Percentiles rank a stretch among this genome's conserved stretches.
Evolutionary conservation across 2,888 invertebrate genomes (phyloP).

Genomic region (Lamproptera curius): DNA sequence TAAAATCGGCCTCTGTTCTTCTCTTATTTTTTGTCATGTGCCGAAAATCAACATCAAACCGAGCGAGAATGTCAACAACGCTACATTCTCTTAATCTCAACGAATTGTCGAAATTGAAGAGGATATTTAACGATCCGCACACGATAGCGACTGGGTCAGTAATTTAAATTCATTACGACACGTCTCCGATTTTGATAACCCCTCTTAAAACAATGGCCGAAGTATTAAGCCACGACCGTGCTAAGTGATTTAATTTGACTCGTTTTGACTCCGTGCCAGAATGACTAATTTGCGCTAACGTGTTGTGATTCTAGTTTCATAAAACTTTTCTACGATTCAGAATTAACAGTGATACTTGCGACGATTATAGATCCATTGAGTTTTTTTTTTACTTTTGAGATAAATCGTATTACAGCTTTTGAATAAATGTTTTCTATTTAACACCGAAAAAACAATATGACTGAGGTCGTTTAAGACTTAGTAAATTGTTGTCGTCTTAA

Average conservation of each 20-base stretch:
- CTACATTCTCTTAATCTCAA: constrained; percentile 71
- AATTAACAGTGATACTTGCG: constrained; percentile 35
- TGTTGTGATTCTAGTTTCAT: constrained; percentile 56
- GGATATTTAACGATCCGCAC: constrained; percentile 53
- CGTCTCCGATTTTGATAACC: constrained; percentile 50
- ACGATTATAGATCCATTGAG: constrained; percentile 38
- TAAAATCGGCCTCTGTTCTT: constrained; percentile 66
- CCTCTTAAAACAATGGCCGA: constrained; percentile 60
- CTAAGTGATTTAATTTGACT: constrained; percentile 58
- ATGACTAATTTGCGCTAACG: constrained; percentile 64
- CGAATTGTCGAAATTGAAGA: constrained; percentile 67
- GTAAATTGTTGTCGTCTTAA: too few species aligned
- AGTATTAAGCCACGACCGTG: constrained; percentile 46
- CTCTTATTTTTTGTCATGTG: constrained; percentile 53
- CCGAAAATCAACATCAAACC: constrained; percentile 69
- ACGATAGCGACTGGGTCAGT: constrained; percentile 47
- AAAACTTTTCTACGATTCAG: constrained; percentile 52
- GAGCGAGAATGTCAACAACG: constrained; percentile 68
- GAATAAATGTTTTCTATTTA: too few species aligned
- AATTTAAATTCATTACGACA: constrained; percentile 32
- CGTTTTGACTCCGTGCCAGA: constrained; percentile 67
- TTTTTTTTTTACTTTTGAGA: background rate
- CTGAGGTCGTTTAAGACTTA: too few species aligned
- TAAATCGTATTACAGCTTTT: too few species aligned
- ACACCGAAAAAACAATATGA: too few species aligned